A percentile compares a stretch with the other conserved stretches of the same genome.
phyloP scores from a whole-genome alignment of 2,797 vertebrate genomes.

The Acanthopagrus latus region DNA sequence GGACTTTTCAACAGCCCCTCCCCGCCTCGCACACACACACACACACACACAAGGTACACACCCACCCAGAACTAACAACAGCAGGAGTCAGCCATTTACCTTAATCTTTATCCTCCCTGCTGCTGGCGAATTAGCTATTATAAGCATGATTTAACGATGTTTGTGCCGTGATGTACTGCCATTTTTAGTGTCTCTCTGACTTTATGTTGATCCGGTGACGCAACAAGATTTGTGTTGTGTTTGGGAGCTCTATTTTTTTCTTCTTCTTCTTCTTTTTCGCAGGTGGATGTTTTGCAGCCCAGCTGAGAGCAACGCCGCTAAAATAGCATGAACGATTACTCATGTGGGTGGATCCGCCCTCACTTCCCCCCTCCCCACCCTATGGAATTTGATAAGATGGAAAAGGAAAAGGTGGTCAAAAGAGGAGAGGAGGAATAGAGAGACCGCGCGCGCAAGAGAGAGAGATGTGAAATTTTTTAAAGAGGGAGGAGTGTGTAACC shows the following conservation, averaged over 20 bases:
- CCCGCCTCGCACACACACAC: slow-evolving; percentile 31
- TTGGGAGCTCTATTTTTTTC: neutral
- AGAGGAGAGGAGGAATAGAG: slow-evolving; percentile 41
- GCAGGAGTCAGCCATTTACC: slow-evolving; percentile 65
- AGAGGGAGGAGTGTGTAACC: slow-evolving; percentile 50
- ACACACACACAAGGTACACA: slow-evolving; percentile 39
- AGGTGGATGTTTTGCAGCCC: slow-evolving; percentile 68
- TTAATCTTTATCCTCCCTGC: slow-evolving; percentile 58
- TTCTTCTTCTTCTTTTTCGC: slow-evolving; percentile 31
- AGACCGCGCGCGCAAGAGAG: neutral
- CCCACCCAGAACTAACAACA: slow-evolving; percentile 68
- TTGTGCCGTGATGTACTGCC: slow-evolving; percentile 40
- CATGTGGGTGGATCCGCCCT: slow-evolving; percentile 75
- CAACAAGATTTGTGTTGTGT: slow-evolving; percentile 41
- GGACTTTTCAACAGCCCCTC: slow-evolving; percentile 70
- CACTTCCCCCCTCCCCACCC: slow-evolving; percentile 69
- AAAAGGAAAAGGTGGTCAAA: slow-evolving; percentile 67
- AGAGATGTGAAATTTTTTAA: slow-evolving; percentile 50
- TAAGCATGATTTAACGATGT: slow-evolving; percentile 46
- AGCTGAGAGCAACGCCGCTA: slow-evolving; percentile 63
- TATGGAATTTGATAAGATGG: slow-evolving; percentile 78
- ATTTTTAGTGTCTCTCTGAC: slow-evolving; percentile 27
- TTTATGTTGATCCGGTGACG: slow-evolving; percentile 42
- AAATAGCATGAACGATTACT: slow-evolving; percentile 80
- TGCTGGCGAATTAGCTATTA: slow-evolving; percentile 62